These are phyloP conservation scores for Petrocephalus microphthalmus DNA, from an alignment of 2,113 vertebrate genomes.

Conservation along the genomic window DNA sequence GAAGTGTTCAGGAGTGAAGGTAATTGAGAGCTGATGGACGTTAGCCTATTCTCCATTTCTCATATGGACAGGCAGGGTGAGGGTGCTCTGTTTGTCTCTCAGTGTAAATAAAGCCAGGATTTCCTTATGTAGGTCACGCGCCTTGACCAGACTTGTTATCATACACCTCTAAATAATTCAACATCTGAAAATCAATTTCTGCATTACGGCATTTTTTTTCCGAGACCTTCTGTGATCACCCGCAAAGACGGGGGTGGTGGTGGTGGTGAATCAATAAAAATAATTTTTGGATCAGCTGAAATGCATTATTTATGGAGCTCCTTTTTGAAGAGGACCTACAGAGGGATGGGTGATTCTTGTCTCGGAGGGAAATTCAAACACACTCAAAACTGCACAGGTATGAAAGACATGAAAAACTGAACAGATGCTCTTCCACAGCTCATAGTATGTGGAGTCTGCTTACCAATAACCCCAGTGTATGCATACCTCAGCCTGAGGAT, in stretches of 20 bases:
- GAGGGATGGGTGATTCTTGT: background rate
- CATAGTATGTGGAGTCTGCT: background rate
- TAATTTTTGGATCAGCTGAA: slow-evolving; percentile 9
- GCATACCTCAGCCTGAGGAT: background rate
- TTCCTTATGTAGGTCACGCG: background rate
- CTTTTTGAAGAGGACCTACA: slow-evolving; percentile 5
- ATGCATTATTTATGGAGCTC: slow-evolving; percentile 7
- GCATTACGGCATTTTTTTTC: background rate
- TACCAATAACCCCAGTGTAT: background rate
- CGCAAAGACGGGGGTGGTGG: background rate
- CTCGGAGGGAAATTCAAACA: background rate
- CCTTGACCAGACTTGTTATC: background rate
- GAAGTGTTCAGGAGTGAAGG: background rate
- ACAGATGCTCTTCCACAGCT: background rate
- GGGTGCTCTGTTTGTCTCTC: background rate
- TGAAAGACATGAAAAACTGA: background rate
- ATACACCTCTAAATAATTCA: slow-evolving; percentile 18
- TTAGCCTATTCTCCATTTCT: background rate
- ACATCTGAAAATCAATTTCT: slow-evolving; percentile 14
- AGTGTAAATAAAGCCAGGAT: background rate
- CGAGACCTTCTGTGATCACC: background rate
- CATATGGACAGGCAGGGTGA: background rate
- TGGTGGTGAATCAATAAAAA: background rate
- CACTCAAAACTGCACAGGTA: background rate
- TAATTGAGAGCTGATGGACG: background rate